phyloP scores from a whole-genome alignment of 2,113 vertebrate genomes.

The Oncorhynchus clarkii region DNA sequence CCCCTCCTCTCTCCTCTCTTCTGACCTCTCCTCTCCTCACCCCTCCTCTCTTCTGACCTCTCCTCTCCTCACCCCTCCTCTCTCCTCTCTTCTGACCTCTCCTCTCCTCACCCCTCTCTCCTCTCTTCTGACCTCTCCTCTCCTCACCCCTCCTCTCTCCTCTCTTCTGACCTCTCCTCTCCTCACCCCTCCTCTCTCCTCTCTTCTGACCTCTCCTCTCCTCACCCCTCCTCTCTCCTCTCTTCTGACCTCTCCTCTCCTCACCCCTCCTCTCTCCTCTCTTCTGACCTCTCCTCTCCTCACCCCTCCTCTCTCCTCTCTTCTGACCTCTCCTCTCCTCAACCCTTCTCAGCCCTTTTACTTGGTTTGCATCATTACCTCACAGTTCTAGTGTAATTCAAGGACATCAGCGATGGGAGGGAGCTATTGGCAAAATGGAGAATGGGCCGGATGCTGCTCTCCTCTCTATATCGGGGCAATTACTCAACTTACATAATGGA shows the following conservation, averaged over 20 bases:
- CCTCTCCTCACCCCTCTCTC: not conserved
- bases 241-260: not conserved
- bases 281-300: not conserved
- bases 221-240: not conserved
- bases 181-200: not conserved
- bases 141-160: not conserved
- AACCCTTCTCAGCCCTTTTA: not conserved
- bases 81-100: not conserved
- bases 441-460: slow-evolving; percentile 38
- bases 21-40: not conserved
- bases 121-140: not conserved
- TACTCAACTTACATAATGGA: slow-evolving; percentile 66
- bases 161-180: not conserved
- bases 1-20: not conserved
- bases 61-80: not conserved
- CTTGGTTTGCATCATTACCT: not conserved
- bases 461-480: slow-evolving; percentile 61
- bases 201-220: not conserved
- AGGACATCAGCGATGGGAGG: slow-evolving; percentile 15
- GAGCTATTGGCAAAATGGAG: too few relatives aligned
- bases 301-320: not conserved
- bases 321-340: not conserved
- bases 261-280: not conserved
- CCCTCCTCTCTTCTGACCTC: too few relatives aligned
- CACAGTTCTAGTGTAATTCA: slow-evolving; percentile 18